Base-by-base conservation (phyloP, 1,140 invertebrate species). In the Drosophila santomea region DNA sequence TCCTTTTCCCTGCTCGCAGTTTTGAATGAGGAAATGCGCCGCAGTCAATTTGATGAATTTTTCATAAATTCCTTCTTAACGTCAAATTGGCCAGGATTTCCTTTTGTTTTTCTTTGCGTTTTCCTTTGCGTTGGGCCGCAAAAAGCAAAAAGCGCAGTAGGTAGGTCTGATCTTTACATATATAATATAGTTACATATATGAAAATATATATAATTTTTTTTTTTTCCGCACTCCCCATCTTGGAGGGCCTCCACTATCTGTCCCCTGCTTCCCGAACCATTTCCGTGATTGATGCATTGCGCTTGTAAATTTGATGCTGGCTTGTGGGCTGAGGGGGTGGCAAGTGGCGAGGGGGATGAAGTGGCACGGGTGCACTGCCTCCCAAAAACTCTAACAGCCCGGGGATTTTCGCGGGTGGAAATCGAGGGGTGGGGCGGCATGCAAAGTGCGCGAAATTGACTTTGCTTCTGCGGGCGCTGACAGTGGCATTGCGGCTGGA, bases 381-480 rank as follows among this genome's bases (percentile, higher is more conserved):
- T 36, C 43, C 60, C 45, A 44, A 78, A 58, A 79, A 78, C 77
- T 71, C 72, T 64, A 80, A 57, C 79, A 77, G 52, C 48, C 58
- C 35, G 58, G 58, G 35, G 20, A 51, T 44, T 45, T 58, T 15
- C 28, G 32, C 12, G 48, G 50, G 72, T 36, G 44, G 60, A 67
- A 36, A 41, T 39, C 38, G 32, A 12, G 47, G 32, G 4, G 15
- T 23, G 45, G 11, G 17, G 25, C 32, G 57, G 79, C 83, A 86
- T 86, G 82, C 82, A 88, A 88, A 88, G 84, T 88, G 80, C 84
- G 83, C 84, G 83, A 88, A 88, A 88, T 88, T 88, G 83, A 89
- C 83, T 88, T 88, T 84, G 84, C 83, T 88, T 88, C 81, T 88
- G 82, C 61, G 85, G 79, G 75, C 83, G 79, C 83, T 88, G 83